Percentiles rank a stretch among this genome's conserved stretches.
Evolutionary conservation across 2,797 vertebrate genomes (phyloP).

Genomic region (Sphenodon punctatus): DNA sequence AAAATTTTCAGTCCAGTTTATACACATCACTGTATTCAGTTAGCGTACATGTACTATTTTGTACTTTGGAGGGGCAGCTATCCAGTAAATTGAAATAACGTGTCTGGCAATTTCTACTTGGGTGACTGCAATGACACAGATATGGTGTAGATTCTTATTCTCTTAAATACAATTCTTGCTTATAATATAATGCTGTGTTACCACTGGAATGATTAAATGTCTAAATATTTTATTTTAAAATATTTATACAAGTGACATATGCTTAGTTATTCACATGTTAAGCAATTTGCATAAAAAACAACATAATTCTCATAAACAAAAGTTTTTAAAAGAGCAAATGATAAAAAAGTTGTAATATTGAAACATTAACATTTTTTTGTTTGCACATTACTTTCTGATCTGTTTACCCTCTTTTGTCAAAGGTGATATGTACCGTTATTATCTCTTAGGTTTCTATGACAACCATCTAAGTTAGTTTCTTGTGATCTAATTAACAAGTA

Average conservation of each 20-base stretch:
- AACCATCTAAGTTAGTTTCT: conserved; percentile 24
- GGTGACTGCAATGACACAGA: too few species aligned
- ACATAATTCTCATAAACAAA: not conserved
- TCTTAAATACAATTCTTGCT: not conserved
- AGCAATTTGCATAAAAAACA: not conserved
- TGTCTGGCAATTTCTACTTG: too few species aligned
- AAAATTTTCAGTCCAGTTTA: too few species aligned
- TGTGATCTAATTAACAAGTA: conserved; percentile 39
- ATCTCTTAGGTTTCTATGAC: conserved; percentile 4
- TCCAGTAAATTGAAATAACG: too few species aligned
- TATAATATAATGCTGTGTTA: not conserved
- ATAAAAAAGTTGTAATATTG: not conserved
- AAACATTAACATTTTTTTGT: not conserved
- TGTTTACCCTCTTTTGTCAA: not conserved
- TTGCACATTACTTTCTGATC: not conserved
- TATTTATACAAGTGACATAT: not conserved
- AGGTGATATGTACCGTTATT: conserved; percentile 17
- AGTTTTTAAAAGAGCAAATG: not conserved
- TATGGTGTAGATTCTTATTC: too few species aligned
- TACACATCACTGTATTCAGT: too few species aligned
- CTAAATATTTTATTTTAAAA: not conserved
- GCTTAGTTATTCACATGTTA: not conserved
- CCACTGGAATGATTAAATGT: not conserved
- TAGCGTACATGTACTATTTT: too few species aligned
- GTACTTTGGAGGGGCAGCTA: too few species aligned